phyloP scores from a whole-genome alignment of 92 coral and sea anemone species.

The Umimayanthus kanabou region DNA sequence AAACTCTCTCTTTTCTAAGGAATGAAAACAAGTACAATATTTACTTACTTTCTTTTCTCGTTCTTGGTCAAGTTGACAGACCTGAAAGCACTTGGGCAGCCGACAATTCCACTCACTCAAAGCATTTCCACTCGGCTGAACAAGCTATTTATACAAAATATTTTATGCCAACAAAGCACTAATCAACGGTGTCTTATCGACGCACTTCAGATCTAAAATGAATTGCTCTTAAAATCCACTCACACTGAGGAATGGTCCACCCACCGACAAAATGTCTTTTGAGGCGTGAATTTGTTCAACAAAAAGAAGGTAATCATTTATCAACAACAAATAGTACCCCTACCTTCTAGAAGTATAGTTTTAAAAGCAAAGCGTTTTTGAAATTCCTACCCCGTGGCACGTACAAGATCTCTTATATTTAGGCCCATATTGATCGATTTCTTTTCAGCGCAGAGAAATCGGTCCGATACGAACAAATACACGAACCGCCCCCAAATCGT shows the following conservation, averaged over 20 bases:
- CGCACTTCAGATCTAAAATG: background rate
- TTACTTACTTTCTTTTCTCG: background rate
- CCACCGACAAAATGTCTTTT: background rate
- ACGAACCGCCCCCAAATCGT: background rate
- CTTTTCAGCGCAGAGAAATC: background rate
- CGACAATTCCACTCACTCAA: too few species aligned
- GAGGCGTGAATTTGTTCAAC: too few species aligned
- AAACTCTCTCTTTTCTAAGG: background rate
- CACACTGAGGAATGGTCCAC: background rate
- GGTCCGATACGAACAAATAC: background rate
- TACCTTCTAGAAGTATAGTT: background rate
- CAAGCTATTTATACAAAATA: background rate
- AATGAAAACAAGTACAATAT: too few species aligned
- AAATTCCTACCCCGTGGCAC: background rate
- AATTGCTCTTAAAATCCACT: background rate
- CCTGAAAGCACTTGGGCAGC: too few species aligned
- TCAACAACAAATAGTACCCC: background rate
- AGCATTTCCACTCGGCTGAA: background rate
- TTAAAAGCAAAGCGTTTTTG: background rate
- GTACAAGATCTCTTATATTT: background rate
- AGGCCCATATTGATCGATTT: background rate
- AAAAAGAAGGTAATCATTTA: too few species aligned
- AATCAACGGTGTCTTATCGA: background rate
- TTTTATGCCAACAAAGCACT: background rate
- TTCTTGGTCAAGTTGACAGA: background rate